Evolutionary conservation across 2,113 vertebrate genomes (phyloP), one percentile per base, ranked within the genome.

Genomic region (Lophochroa leadbeateri): DNA sequence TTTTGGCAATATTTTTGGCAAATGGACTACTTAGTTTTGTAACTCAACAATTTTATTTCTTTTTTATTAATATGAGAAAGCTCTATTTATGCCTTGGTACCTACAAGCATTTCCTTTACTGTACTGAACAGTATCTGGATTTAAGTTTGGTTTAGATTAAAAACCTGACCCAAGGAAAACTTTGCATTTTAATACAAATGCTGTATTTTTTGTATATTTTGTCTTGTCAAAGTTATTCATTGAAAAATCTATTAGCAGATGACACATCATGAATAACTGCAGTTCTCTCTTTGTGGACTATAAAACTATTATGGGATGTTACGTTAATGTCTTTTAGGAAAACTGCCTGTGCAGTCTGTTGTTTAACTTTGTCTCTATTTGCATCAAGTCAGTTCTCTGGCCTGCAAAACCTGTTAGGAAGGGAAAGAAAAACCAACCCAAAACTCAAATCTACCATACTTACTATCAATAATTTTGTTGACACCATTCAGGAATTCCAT

Each of bases 391-490:
- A 93, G 55, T 69, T 44, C 74, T 96, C 61, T 97, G 91, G 68
- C 92, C 83, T 86, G 76, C 64, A 96, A 96, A 96, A 96, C 91
- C 95, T 96, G 74, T 92, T 86, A 94, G 16, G 37, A 93, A 97
- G 65, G 46, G 89, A 96, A 95, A 94, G 41, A 71, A 89, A 68
- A 96, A 88, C 47, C 47, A 88, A 93, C 91, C 83, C 96, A 89
- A 96, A 92, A 97, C 94, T 96, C 96, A 89, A 83, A 87, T 92
- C 96, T 97, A 95, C 91, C 95, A 95, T 97, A 96, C 97, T 94
- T 97, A 95, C 78, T 97, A 97, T 95, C 82, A 95, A 76, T 86
- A 82, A 97, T 86, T 93, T 96, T 96, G 94, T 86, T 96, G 95
- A 97, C 95, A 88, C 79, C 95, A 96, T 92, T 96, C 92, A 94